phyloP scores from a whole-genome alignment of 2,888 invertebrate genomes.

The Sphinx pinastri region DNA sequence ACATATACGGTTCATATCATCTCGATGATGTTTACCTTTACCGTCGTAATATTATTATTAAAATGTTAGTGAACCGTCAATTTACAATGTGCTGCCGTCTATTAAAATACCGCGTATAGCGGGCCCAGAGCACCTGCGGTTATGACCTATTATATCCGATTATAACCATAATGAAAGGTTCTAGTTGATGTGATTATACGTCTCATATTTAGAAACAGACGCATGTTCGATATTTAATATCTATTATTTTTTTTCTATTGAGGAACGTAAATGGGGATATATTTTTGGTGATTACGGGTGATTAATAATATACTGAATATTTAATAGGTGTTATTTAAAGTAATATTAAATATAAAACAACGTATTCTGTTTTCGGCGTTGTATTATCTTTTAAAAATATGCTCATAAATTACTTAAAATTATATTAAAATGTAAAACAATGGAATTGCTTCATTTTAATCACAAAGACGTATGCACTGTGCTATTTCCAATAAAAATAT shows the following conservation, averaged over 20 bases:
- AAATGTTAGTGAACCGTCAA: slow-evolving; percentile 55
- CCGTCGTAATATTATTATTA: slow-evolving; percentile 31
- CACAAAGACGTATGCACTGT: background rate
- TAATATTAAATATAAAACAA: background rate
- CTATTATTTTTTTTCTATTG: slow-evolving; percentile 18
- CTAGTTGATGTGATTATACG: slow-evolving; percentile 45
- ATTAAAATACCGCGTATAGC: slow-evolving; percentile 29
- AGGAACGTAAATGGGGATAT: background rate
- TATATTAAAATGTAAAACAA: background rate
- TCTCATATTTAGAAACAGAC: slow-evolving; percentile 30
- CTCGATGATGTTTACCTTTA: slow-evolving; percentile 25
- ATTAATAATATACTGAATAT: slow-evolving; percentile 4
- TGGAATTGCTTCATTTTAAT: background rate
- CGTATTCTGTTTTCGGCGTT: background rate
- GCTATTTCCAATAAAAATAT: background rate
- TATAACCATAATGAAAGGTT: slow-evolving; percentile 48
- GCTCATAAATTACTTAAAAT: background rate
- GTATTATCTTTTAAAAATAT: background rate
- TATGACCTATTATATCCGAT: slow-evolving; percentile 46
- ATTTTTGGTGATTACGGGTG: background rate
- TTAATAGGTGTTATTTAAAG: slow-evolving; percentile 1
- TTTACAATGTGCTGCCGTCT: slow-evolving; percentile 58
- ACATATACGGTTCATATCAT: slow-evolving; percentile 12
- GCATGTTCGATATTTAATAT: slow-evolving; percentile 26
- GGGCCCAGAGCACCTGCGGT: slow-evolving; percentile 53